These are phyloP conservation scores for Chroicocephalus ridibundus DNA, from an alignment of 2,113 vertebrate species.

Conservation along the genomic window DNA sequence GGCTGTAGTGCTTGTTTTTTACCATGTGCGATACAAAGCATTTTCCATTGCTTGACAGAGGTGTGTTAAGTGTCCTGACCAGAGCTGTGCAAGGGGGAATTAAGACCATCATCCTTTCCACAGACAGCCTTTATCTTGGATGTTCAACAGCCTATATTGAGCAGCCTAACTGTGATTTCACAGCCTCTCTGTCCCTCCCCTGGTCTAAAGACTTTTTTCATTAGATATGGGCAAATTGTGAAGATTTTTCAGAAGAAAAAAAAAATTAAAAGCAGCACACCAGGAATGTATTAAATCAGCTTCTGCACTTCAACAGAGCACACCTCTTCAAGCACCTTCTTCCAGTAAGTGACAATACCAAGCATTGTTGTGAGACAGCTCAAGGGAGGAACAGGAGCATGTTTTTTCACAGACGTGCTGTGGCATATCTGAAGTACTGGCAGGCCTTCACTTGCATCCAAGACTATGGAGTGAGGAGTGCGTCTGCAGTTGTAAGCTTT, in stretches of 20 bases:
- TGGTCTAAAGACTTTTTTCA: background rate
- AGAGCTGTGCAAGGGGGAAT: background rate
- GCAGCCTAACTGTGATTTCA: background rate
- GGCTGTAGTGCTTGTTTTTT: background rate
- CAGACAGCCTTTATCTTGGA: background rate
- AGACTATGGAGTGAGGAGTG: background rate
- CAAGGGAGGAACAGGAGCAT: background rate
- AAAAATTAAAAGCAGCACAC: background rate
- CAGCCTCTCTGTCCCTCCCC: background rate
- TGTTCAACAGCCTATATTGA: background rate
- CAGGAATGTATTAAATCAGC: background rate
- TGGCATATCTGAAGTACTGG: background rate
- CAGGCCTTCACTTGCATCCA: background rate
- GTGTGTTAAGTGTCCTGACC: background rate
- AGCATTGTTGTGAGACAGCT: background rate
- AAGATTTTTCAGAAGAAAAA: background rate
- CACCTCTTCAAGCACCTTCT: background rate
- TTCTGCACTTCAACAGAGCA: background rate
- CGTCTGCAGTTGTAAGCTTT: background rate
- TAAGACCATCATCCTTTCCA: background rate
- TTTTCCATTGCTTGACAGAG: background rate
- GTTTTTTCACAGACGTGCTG: background rate
- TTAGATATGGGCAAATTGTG: background rate
- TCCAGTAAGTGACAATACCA: background rate
- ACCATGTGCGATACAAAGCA: background rate